These are phyloP conservation scores for Trachelus tabidus DNA, from an alignment of 2,888 invertebrate genomes.

Conservation along the genomic window DNA sequence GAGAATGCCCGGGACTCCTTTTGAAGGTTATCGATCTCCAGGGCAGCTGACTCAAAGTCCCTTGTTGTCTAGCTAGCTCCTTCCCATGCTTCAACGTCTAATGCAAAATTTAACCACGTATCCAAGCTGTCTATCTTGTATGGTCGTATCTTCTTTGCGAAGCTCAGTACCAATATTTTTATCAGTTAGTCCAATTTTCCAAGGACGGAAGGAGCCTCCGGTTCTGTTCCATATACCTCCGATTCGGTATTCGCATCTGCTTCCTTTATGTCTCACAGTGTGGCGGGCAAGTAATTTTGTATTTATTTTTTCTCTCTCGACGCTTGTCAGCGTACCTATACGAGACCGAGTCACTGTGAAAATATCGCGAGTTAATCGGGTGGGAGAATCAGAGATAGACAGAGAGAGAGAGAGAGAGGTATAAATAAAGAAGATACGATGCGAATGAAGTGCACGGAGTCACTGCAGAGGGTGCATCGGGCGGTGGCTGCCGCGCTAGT, in stretches of 20 bases:
- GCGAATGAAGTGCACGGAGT: conserved; percentile 67
- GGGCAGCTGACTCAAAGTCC: not conserved
- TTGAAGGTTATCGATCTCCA: not conserved
- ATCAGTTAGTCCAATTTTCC: not conserved
- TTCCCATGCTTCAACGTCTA: not conserved
- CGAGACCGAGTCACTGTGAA: not conserved
- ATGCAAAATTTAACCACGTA: not conserved
- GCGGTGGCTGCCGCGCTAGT: conserved; percentile 66
- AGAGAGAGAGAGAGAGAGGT: conserved; percentile 1
- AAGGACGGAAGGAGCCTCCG: not conserved
- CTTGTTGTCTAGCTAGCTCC: not conserved
- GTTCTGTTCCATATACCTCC: not conserved
- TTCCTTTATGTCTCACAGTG: not conserved
- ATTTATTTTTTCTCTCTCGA: not conserved
- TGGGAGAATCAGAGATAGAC: not conserved
- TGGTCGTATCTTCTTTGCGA: not conserved
- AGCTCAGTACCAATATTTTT: not conserved
- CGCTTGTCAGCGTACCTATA: not conserved
- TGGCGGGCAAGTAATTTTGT: not conserved
- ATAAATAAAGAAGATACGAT: conserved; percentile 34
- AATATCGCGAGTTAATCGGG: not conserved
- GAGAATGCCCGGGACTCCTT: not conserved
- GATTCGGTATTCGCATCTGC: not conserved
- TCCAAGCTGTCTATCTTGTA: not conserved
- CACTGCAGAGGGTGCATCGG: conserved; percentile 48